Evolutionary conservation across 1,140 invertebrate genomes (phyloP).

Genomic region (Diuraphis noxia): DNA sequence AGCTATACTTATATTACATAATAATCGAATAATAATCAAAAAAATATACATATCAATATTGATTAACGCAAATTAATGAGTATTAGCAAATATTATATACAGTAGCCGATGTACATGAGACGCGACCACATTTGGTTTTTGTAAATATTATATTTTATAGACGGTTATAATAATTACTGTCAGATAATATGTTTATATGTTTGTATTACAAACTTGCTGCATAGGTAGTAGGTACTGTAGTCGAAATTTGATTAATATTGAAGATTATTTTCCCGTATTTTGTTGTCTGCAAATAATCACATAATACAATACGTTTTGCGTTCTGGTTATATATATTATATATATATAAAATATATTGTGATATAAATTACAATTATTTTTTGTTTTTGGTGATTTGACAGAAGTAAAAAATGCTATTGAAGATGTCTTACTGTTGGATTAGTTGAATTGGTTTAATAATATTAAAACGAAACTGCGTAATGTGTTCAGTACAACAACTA

Average conservation of each 20-base stretch:
- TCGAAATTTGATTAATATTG: background rate
- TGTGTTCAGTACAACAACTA: background rate
- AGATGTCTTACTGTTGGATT: background rate
- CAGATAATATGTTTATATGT: too few relatives aligned
- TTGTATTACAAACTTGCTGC: background rate
- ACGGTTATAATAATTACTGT: too few relatives aligned
- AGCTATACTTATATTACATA: background rate
- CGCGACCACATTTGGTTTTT: background rate
- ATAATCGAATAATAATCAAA: background rate
- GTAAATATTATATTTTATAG: background rate
- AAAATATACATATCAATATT: background rate
- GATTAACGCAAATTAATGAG: background rate
- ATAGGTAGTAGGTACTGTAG: background rate
- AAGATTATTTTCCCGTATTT: background rate
- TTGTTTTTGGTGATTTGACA: background rate
- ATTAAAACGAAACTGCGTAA: background rate
- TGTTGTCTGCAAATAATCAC: background rate
- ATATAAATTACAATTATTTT: too few relatives aligned
- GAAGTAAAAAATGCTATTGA: background rate
- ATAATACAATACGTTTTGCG: too few relatives aligned
- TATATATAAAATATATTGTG: too few relatives aligned
- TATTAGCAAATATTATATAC: background rate
- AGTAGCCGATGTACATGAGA: background rate
- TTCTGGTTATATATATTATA: too few relatives aligned
- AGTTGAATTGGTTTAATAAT: background rate